Evolutionary conservation across 2,113 vertebrate genomes (phyloP).

Genomic region (Gallinago undulata): DNA sequence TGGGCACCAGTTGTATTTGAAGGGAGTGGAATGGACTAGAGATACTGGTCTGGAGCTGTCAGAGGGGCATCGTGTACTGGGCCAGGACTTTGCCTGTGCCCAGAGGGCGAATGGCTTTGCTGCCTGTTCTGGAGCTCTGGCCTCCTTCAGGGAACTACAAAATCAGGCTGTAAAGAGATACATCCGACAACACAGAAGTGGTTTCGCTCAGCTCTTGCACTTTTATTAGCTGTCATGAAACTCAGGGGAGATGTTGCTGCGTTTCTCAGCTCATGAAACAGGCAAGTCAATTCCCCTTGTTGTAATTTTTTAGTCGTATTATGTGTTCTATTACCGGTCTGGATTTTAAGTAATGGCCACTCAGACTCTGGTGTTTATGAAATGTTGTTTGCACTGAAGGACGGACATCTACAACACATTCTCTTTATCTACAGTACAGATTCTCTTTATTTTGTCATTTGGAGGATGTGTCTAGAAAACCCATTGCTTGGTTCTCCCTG

Average conservation of each 20-base stretch:
- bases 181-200: neutral
- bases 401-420: neutral
- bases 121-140: accelerated
- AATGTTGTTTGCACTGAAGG: conserved; percentile 27
- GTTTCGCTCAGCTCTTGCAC: neutral
- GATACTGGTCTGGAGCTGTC: neutral
- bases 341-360: conserved; percentile 44
- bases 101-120: neutral
- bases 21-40: neutral
- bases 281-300: neutral
- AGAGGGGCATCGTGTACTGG: neutral
- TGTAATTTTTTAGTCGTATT: neutral
- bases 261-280: neutral
- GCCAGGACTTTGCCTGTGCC: neutral
- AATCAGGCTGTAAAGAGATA: neutral
- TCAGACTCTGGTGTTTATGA: conserved; percentile 38
- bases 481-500: neutral
- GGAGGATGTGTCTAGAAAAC: neutral
- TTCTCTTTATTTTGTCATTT: conserved; percentile 48
- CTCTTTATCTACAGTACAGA: neutral
- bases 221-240: conserved; percentile 34
- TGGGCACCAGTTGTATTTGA: neutral
- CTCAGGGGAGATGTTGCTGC: neutral
- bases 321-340: conserved; percentile 36
- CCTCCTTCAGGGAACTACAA: neutral